A percentile compares a stretch with the other conserved stretches of the same genome.
Evolutionary conservation across 2,797 vertebrate species (phyloP).

Genomic region (Harpagifer antarcticus): DNA sequence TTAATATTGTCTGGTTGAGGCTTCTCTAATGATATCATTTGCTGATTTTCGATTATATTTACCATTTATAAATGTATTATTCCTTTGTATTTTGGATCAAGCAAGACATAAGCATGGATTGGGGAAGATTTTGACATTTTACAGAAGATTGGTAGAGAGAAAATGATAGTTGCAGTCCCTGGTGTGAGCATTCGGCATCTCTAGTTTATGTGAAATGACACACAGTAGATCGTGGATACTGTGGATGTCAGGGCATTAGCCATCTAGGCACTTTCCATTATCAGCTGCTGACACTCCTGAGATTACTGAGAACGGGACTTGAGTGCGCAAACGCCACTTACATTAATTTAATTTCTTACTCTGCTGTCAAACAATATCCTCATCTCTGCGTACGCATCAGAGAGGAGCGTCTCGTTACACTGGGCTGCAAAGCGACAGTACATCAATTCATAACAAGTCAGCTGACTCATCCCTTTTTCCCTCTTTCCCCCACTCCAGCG

Average conservation of each 20-base stretch:
- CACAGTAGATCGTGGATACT: conserved; percentile 1
- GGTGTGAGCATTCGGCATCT: background rate
- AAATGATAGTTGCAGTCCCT: background rate
- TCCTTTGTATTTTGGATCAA: background rate
- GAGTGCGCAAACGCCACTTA: conserved; percentile 24
- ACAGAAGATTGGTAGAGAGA: too few relatives aligned
- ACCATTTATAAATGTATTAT: background rate
- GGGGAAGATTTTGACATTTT: background rate
- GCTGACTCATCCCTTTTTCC: conserved; percentile 67
- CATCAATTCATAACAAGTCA: conserved; percentile 52
- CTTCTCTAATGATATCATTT: background rate
- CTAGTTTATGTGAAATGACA: background rate
- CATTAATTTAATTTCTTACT: conserved; percentile 38
- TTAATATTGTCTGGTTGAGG: background rate
- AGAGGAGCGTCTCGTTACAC: conserved; percentile 16
- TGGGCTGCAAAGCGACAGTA: conserved; percentile 5
- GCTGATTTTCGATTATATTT: background rate
- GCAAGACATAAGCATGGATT: background rate
- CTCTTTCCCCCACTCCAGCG: conserved; percentile 78
- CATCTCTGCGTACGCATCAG: conserved; percentile 36
- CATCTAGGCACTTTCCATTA: conserved; percentile 32
- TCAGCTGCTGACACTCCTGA: conserved; percentile 27
- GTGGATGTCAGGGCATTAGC: conserved; percentile 6
- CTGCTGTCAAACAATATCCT: conserved; percentile 36
- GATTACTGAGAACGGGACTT: conserved; percentile 7